These are phyloP conservation scores for Peromyscus melanophrys DNA, from an alignment of 2,797 vertebrate species.

Conservation along the genomic window DNA sequence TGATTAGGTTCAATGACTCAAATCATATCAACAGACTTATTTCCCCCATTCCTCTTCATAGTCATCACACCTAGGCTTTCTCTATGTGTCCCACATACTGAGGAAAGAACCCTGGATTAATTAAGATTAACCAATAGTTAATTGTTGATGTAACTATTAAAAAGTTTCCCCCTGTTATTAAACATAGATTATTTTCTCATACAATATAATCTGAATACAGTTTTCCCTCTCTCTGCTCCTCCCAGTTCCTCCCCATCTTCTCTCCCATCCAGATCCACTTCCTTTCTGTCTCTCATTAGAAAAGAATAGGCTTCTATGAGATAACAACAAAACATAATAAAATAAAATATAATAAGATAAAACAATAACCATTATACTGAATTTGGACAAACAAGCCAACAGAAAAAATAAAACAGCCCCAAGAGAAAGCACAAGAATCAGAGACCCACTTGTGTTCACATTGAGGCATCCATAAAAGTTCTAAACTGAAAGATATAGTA, in stretches of 20 bases:
- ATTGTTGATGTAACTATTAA: background rate
- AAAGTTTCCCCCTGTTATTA: background rate
- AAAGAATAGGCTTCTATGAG: background rate
- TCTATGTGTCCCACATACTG: background rate
- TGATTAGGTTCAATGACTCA: background rate
- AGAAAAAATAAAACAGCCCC: background rate
- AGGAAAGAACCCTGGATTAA: slow-evolving; percentile 6
- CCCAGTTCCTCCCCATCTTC: background rate
- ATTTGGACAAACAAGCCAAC: background rate
- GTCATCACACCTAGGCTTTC: background rate
- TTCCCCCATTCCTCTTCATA: background rate
- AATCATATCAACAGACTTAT: background rate
- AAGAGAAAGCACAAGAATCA: background rate
- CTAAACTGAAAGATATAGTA: background rate
- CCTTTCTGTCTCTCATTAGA: background rate
- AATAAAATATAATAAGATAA: background rate
- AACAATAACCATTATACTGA: too few relatives aligned
- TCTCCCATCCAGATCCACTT: background rate
- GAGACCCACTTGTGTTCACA: background rate
- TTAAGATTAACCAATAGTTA: slow-evolving; percentile 31
- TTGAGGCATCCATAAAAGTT: background rate
- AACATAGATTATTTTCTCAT: background rate
- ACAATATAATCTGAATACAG: background rate
- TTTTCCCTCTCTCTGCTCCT: background rate
- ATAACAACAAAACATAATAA: background rate